Evolutionary conservation across 2,797 vertebrate genomes (phyloP).

Genomic region (Rhincodon typus): DNA sequence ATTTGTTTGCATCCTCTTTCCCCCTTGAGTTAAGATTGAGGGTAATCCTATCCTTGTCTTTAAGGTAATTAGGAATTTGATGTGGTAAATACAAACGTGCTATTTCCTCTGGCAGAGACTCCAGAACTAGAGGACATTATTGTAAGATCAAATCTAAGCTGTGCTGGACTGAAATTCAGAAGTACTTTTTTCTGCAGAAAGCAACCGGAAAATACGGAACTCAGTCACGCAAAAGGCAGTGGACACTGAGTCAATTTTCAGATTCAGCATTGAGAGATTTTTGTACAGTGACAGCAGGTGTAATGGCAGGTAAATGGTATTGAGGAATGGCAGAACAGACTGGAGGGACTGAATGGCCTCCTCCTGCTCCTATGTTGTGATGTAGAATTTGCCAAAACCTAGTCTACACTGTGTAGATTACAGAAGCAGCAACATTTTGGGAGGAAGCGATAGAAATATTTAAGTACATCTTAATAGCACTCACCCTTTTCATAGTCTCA

Average conservation of each 20-base stretch:
- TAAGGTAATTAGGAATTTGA: not conserved
- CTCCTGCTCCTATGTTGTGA: not conserved
- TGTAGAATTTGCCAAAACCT: not conserved
- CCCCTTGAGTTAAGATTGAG: not conserved
- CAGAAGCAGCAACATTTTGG: not conserved
- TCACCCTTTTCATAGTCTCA: not conserved
- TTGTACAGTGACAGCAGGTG: not conserved
- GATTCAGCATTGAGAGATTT: not conserved
- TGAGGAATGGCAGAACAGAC: not conserved
- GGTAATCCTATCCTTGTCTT: not conserved
- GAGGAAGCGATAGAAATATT: not conserved
- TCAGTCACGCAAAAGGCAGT: no score
- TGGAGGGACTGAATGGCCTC: not conserved
- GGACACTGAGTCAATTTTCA: not conserved
- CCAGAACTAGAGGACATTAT: not conserved
- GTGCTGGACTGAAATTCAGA: not conserved
- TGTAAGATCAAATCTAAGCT: not conserved
- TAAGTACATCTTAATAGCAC: not conserved
- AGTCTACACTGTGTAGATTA: not conserved
- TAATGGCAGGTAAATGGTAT: not conserved
- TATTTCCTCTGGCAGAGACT: no score
- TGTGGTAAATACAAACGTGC: not conserved
- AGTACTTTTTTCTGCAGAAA: not conserved
- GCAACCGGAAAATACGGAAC: not conserved
- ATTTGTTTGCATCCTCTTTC: not conserved